Base-by-base conservation (phyloP, 1,140 invertebrate genomes). In the Drosophila kanapiae region DNA sequence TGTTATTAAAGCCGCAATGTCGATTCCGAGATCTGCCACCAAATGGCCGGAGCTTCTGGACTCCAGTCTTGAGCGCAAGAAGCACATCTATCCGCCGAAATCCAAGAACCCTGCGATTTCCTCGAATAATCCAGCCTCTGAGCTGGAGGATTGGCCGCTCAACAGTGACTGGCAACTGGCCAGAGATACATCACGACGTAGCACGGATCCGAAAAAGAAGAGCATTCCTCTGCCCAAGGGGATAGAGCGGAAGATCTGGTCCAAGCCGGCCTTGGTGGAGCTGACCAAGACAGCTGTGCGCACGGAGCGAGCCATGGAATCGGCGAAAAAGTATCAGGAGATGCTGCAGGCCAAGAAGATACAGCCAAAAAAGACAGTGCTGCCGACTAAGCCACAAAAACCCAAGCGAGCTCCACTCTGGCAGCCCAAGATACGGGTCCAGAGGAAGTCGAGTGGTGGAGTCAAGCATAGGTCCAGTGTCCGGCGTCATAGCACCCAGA, bases 111-210 rank as follows among this genome's bases (percentile, higher is more conserved):
- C 31, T 11, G 6, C 16, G 11, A 37, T 11, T 10, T 1, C 29
- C 7, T 13, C n/a, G 1, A 6, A 3, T 7, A 3, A 3, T 3
- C 38, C 14, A 8, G 16, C 42, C 0, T n/a, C 9, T 5, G 61
- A 53, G 11, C 31, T 8, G 1, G 23, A 4, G 5, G 9, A 13
- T 4, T 40, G 33, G 16, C 27, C 48, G 3, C 23, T 56, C 10
- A 68, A 69, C 16, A n/a, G n/a, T 10, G 67, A 38, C 40, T 85
- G 82, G 82, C 64, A 67, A 13, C 18, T 86, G 43, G 82, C 82
- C 47, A 57, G 29, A 8, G 54, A 60, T 65, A 49, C 67, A n/a
- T 9, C 29, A 4, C 27, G 18, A 4, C 27, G 18, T 7, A 45
- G 18, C 6, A 1, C 67, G 13, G 10, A 47, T 29, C 0, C 5